Conservation (phyloP, 2,113 vertebrate species). For the Pogona vitticeps region DNA sequence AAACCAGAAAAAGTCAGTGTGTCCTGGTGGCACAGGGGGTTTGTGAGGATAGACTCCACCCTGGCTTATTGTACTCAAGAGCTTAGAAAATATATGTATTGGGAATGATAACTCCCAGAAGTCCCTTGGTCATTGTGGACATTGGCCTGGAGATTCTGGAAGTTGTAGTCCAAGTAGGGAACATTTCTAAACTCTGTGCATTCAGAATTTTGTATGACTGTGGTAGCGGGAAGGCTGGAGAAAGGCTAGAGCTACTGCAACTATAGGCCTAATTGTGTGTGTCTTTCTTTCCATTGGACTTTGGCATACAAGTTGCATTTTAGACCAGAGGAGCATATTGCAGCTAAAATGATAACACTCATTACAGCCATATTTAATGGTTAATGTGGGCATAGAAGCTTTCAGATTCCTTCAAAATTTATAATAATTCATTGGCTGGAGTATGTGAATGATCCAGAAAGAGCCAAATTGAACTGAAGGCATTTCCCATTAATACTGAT, state of each 20-base stretch:
- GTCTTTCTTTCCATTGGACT: neutral
- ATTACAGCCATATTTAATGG: slow-evolving; percentile 33
- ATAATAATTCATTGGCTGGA: slow-evolving; percentile 54
- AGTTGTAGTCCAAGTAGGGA: no score
- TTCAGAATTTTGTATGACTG: no score
- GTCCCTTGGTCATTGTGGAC: no score
- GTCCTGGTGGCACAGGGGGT: neutral
- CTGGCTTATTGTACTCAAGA: neutral
- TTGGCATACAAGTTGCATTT: no score
- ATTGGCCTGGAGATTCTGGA: no score
- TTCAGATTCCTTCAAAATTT: slow-evolving; percentile 55
- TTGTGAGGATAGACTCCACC: neutral
- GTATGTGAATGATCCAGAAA: slow-evolving; percentile 45
- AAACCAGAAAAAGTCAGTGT: neutral
- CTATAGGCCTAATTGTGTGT: neutral
- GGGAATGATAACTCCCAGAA: no score
- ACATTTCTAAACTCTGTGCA: no score
- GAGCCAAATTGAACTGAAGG: slow-evolving; percentile 40
- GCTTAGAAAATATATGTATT: no score
- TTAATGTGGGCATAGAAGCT: slow-evolving; percentile 49
- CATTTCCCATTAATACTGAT: slow-evolving; percentile 25
- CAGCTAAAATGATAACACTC: slow-evolving; percentile 20
- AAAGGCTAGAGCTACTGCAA: neutral
- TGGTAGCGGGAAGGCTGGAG: neutral
- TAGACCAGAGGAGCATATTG: no score